A percentile compares a stretch with the other conserved stretches of the same genome.
These are phyloP conservation scores for Tanypteryx hageni DNA, from an alignment of 2,888 invertebrate genomes.

Conservation along the genomic window DNA sequence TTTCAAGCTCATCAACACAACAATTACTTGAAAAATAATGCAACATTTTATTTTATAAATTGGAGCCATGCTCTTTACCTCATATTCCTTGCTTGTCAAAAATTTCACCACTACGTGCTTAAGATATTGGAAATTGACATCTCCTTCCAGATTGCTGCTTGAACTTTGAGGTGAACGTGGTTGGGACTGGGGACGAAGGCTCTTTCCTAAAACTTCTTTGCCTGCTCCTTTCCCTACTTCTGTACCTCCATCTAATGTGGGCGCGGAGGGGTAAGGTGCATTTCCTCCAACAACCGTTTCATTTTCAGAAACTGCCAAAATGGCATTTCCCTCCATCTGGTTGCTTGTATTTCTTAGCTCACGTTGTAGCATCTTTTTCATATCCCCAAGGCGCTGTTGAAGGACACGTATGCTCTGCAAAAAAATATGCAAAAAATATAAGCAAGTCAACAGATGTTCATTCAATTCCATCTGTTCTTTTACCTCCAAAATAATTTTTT, in stretches of 20 bases:
- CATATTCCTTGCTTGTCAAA: constrained; percentile 89
- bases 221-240: constrained; percentile 8
- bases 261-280: constrained; percentile 75
- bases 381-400: constrained; percentile 90
- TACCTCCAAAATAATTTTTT: too few relatives aligned
- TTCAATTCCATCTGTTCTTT: too few relatives aligned
- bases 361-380: constrained; percentile 93
- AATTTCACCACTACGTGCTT: constrained; percentile 96
- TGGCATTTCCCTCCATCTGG: constrained; percentile 79
- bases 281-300: constrained; percentile 82
- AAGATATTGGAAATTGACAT: constrained; percentile 90
- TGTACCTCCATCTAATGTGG: not conserved
- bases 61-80: constrained; percentile 74
- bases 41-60: not conserved
- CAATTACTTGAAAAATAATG: not conserved
- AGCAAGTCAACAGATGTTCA: not conserved
- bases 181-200: constrained; percentile 18
- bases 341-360: constrained; percentile 82
- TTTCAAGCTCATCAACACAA: too few relatives aligned
- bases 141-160: constrained; percentile 75
- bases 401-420: constrained; percentile 89
- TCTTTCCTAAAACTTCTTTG: constrained; percentile 40
- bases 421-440: constrained; percentile 62
- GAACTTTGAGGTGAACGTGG: constrained; percentile 8
- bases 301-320: constrained; percentile 77